Base-by-base conservation (phyloP, 1,140 invertebrate genomes). In the Oreohelix idahoensis region DNA sequence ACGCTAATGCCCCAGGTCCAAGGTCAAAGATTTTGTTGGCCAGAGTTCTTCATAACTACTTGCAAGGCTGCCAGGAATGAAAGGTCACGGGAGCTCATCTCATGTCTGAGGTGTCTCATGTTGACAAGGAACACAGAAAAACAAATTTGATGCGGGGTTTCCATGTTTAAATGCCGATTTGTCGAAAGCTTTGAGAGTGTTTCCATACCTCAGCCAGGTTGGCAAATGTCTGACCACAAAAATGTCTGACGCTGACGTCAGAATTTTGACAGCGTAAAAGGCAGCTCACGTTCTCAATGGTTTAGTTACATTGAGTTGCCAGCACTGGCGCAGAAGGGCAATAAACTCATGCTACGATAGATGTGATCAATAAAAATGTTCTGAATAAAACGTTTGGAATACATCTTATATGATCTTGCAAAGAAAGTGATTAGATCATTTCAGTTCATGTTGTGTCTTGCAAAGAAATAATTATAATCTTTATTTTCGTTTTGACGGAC, bases 51-150 rank as follows among this genome's bases (percentile, higher is more conserved):
- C n/a, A 66, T 17, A 32, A 32, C 29, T 66, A 32, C 63, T 29
- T 5, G 17, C 15, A 8, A 74, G 39, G 36, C 71, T 74, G 1
- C 20, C 23, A 26, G 71, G 38, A 74, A 39, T 42, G 8, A 26
- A 73, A 74, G 71, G 71, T 20, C 71, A 74, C 71, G 42, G 26
- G 38, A 39, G 71, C 23, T 26, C 36, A 74, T 39, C 71, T 1
- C 42, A 29, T 2, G 71, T 35, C 38, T 13, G 13, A n/a, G n/a
- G 11, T 49, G 26, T 74, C 71, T 74, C 1, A 5, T 49, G 71
- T 74, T 74, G 71, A 74, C 71, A 39, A 23, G 8, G 71, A 26
- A 74, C 71, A 74, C 71, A 42, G 71, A 32, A 11, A 49, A 74
- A 49, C 71, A 74, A 74, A 74, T 42, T 39, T 39, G 71, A 42